Evolutionary conservation across 2,113 vertebrate species (phyloP), one percentile per base, ranked within the genome.

Genomic region (Sterna hirundo): DNA sequence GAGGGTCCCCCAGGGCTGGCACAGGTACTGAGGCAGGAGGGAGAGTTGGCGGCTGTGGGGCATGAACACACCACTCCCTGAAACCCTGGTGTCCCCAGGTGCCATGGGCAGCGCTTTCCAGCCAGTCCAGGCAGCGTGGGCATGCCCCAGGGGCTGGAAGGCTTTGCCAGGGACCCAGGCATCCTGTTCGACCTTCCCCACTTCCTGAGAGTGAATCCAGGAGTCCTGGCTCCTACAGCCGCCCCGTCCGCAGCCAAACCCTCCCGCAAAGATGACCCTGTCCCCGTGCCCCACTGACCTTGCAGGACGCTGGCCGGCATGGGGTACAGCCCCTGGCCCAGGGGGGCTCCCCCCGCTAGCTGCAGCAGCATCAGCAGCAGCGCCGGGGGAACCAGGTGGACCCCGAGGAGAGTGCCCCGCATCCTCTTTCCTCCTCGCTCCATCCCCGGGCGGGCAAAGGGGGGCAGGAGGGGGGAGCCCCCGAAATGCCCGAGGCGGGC

Each of bases 241-340:
- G 0, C 25, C 61, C 46, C 9, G 0, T 27, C n/a, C 14, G 4
- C 75, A 58, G 60, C 36, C 76, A 52, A 69, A 76, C 44, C 70
- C 49, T 44, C 70, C 93, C 54, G 0, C 46, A 87, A 72, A 74
- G 62, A 57, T 11, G 10, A 26, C 36, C 90, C 75, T 23, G 0
- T 49, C 86, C 88, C 77, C 14, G 1, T 17, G 75, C 70, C 71
- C 57, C 70, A 92, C 97, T 97, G 98, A 99, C 99, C 99, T 99
- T 98, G 98, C 38, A 99, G 97, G 36, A 98, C 92, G 68, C 94
- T 96, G 86, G 98, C 97, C 7, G 99, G 99, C 98, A 99, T 98
- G 96, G 97, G 98, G 98, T 99, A 99, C 72, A 99, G 97, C 88
- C 98, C 98, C 96, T 98, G 98, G 89, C 96, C 97, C 47, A 98